These are phyloP conservation scores for Pheosia tremula DNA, from an alignment of 2,888 invertebrate genomes.

Conservation along the genomic window DNA sequence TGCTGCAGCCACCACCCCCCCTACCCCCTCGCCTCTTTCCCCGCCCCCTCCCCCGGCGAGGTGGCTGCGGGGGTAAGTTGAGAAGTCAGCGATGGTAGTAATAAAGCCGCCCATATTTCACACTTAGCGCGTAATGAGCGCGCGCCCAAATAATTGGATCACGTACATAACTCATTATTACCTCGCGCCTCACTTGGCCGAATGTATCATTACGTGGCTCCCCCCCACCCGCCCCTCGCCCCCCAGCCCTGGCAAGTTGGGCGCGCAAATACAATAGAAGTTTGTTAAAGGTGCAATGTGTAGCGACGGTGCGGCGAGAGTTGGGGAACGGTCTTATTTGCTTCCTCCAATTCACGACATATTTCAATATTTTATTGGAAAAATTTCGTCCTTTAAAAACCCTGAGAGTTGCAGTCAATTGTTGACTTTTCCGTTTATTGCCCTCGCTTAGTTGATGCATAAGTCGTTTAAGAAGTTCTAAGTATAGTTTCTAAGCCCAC, in stretches of 20 bases:
- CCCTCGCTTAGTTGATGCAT: background rate
- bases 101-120: conserved; percentile 84
- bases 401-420: background rate
- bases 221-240: conserved; percentile 21
- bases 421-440: background rate
- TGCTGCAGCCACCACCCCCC: conserved; percentile 52
- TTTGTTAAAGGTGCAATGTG: conserved; percentile 50
- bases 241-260: conserved; percentile 25
- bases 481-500: too few relatives aligned
- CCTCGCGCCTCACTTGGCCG: conserved; percentile 80
- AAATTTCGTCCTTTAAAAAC: background rate
- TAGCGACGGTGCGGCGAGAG: conserved; percentile 8
- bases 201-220: conserved; percentile 77
- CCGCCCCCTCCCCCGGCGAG: conserved; percentile 17
- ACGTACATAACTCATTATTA: conserved; percentile 86
- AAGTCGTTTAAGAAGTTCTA: background rate
- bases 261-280: conserved; percentile 51
- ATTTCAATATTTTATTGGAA: conserved; percentile 16
- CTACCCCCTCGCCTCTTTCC: conserved; percentile 1
- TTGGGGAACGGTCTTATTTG: conserved; percentile 23
- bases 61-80: conserved; percentile 34
- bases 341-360: conserved; percentile 22
- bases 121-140: conserved; percentile 85
- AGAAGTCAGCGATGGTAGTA: conserved; percentile 74
- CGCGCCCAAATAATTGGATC: conserved; percentile 85